Base-by-base conservation (phyloP, 1,140 invertebrate genomes). In the Calliphora vicina region DNA sequence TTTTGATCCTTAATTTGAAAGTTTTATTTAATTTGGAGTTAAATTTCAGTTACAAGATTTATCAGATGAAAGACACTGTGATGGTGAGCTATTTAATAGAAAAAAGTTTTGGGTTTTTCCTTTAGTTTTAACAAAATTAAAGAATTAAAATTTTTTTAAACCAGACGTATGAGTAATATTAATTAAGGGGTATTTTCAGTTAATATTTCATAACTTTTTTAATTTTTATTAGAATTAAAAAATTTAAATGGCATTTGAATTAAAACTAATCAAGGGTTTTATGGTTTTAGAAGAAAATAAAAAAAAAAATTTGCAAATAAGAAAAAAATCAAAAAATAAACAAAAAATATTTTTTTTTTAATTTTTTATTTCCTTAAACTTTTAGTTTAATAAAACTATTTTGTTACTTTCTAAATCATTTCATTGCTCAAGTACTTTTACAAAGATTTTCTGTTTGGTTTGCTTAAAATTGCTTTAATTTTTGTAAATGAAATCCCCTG, bases 31-130 rank as follows among this genome's bases (percentile, higher is more conserved):
- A n/a, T n/a, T n/a, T n/a, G n/a, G n/a, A n/a, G n/a, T n/a, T n/a
- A n/a, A n/a, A n/a, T n/a, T n/a, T n/a, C n/a, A n/a, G n/a, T n/a
- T n/a, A n/a, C 17, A 92, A 12, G 94, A 95, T 88, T 91, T 92
- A 85, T 94, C 94, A 17, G 95, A 96, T 89, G 95, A 96, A 87
- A 91, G 92, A 83, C 92, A 94, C 91, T 96, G 95, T 89, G 90
- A 92, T 82, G 92, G 93, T 94, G 92, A 92, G 92, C 87, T 84
- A 71, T 50, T 6, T 50, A 50, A 1, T n/a, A 50, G 12, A 50
- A 50, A 50, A 50, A 50, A 35, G 35, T 35, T 35, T 50, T 50
- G 15, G 0, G 15, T 15, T 50, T 50, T 50, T 50, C 17, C 15
- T 6, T 6, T 72, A 1, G 6, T 72, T 3, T 25, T 26, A 29